A percentile compares a stretch with the other conserved stretches of the same genome.
These are phyloP conservation scores for Apamea anceps DNA, from an alignment of 2,888 invertebrate species.

Conservation along the genomic window DNA sequence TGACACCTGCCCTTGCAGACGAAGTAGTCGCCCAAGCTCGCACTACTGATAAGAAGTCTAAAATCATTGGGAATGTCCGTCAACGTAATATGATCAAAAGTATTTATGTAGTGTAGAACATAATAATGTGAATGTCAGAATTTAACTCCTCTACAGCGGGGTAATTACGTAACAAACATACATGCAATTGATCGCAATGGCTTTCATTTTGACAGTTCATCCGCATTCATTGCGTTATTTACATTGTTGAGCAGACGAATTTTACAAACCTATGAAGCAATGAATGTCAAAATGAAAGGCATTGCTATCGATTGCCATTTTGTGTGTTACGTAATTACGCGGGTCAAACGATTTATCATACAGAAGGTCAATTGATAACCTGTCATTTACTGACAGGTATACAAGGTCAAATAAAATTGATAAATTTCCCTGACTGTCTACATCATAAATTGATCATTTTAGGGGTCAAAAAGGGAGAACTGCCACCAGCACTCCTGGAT, in stretches of 20 bases:
- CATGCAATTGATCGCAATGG: neutral
- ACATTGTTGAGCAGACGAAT: too few relatives aligned
- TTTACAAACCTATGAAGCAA: neutral
- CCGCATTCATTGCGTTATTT: too few relatives aligned
- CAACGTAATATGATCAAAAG: conserved; percentile 11
- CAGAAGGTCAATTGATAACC: neutral
- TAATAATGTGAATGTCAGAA: neutral
- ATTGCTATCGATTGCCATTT: neutral
- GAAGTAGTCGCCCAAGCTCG: conserved; percentile 28
- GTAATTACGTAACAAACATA: neutral
- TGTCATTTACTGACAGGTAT: neutral
- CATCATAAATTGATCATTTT: conserved; percentile 9
- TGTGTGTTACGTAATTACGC: neutral
- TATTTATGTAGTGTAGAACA: conserved; percentile 18
- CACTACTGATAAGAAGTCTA: conserved; percentile 5
- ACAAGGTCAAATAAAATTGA: neutral
- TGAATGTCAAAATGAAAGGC: neutral
- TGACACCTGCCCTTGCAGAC: conserved; percentile 19
- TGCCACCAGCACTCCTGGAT: conserved; percentile 13
- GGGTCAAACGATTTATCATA: neutral
- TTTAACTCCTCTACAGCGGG: neutral
- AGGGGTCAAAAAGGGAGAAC: conserved; percentile 8
- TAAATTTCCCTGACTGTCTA: neutral
- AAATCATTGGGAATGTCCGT: conserved; percentile 12
- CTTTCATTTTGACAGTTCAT: neutral